A percentile compares a stretch with the other conserved stretches of the same genome.
These are phyloP conservation scores for Delphinapterus leucas DNA, from an alignment of 2,113 vertebrate genomes.

Conservation along the genomic window DNA sequence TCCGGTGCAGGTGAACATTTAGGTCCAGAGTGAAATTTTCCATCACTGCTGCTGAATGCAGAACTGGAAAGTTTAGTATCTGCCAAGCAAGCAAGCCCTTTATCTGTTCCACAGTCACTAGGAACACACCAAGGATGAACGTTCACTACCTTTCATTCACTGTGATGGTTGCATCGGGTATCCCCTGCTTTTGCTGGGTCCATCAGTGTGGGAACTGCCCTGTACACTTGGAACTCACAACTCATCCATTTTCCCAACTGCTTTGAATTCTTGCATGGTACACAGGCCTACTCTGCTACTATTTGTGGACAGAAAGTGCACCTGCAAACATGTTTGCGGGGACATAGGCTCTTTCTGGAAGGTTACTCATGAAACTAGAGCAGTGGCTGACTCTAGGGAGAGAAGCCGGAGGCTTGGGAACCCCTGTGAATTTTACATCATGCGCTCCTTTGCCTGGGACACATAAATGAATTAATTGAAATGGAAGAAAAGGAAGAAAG, in stretches of 20 bases:
- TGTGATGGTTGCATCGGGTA: not conserved
- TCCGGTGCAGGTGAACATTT: not conserved
- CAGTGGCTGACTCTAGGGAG: not conserved
- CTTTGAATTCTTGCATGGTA: not conserved
- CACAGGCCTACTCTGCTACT: not conserved
- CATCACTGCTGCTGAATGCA: not conserved
- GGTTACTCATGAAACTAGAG: too few species aligned
- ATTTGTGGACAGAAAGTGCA: fast-evolving
- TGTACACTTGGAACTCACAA: not conserved
- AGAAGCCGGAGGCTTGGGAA: not conserved
- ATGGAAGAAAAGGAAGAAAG: not conserved
- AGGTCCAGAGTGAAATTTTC: not conserved
- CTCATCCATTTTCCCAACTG: not conserved
- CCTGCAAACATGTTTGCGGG: not conserved
- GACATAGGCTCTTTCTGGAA: not conserved
- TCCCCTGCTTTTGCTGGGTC: not conserved
- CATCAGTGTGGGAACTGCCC: too few species aligned
- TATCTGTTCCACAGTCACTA: not conserved
- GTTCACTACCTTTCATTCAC: too few species aligned
- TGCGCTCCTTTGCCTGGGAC: not conserved
- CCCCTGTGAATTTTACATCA: not conserved
- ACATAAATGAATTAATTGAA: not conserved
- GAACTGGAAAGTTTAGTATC: not conserved
- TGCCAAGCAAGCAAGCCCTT: not conserved
- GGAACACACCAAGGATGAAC: too few species aligned